phyloP scores from a whole-genome alignment of 2,888 invertebrate genomes.

The Orgyia antiqua region DNA sequence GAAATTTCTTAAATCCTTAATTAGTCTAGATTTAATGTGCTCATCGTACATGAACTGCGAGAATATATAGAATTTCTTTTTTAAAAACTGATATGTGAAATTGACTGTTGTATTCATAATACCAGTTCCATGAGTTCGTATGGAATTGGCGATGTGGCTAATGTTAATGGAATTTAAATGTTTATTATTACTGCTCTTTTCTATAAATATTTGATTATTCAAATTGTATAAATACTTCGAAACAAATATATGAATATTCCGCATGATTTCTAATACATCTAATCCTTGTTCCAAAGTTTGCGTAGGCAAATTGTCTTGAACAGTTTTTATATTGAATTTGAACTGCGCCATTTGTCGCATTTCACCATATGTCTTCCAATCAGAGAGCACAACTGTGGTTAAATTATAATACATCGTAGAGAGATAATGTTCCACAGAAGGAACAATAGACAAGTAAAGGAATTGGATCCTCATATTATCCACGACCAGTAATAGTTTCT shows the following conservation, averaged over 20 bases:
- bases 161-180: constrained; percentile 97
- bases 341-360: constrained; percentile 95
- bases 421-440: constrained; percentile 91
- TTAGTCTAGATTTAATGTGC: constrained; percentile 95
- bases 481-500: constrained; percentile 78
- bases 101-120: constrained; percentile 97
- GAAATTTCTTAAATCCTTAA: constrained; percentile 92
- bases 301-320: constrained; percentile 96
- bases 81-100: constrained; percentile 94
- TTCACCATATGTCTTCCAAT: constrained; percentile 98
- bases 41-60: constrained; percentile 99
- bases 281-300: constrained; percentile 98
- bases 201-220: constrained; percentile 97
- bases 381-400: constrained; percentile 97
- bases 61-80: constrained; percentile 94
- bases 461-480: constrained; percentile 76
- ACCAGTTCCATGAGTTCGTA: constrained; percentile 97
- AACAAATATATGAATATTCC: constrained; percentile 96
- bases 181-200: constrained; percentile 93
- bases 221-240: constrained; percentile 96
- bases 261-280: constrained; percentile 97
- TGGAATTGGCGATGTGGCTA: constrained; percentile 96
- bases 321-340: constrained; percentile 87
- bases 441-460: constrained; percentile 80
- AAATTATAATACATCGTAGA: constrained; percentile 97